A percentile compares a stretch with the other conserved stretches of the same genome.
Evolutionary conservation across 2,113 vertebrate genomes (phyloP).

Genomic region (Hippopotamus amphibius): DNA sequence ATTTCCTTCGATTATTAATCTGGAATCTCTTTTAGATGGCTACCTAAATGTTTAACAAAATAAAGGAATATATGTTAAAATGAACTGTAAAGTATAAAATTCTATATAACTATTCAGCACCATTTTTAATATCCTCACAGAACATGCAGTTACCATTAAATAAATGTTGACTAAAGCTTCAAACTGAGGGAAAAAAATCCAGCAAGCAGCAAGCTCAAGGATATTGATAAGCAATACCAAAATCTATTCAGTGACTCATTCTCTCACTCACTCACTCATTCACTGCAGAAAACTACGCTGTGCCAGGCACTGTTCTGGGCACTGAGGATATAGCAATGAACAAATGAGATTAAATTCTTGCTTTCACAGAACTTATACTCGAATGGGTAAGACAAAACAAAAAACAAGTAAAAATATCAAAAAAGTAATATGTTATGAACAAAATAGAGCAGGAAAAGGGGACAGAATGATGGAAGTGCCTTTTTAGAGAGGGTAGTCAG

Average conservation of each 20-base stretch:
- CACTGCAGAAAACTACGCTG: background rate
- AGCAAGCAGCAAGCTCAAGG: background rate
- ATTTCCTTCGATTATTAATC: background rate
- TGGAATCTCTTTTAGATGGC: background rate
- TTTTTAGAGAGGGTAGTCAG: background rate
- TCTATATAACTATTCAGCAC: background rate
- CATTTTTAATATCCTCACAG: background rate
- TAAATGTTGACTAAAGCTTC: slow-evolving; percentile 23
- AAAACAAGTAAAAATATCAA: background rate
- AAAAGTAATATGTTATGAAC: background rate
- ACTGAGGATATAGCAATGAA: background rate
- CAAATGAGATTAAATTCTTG: background rate
- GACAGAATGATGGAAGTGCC: background rate
- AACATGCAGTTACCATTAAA: background rate
- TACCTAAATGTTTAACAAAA: slow-evolving; percentile 1
- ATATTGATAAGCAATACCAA: background rate
- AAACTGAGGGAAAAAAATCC: background rate
- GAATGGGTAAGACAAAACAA: background rate
- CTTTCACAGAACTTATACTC: background rate
- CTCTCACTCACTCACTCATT: background rate
- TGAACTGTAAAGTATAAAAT: background rate
- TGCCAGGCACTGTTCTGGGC: background rate
- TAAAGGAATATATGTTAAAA: background rate
- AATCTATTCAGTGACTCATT: background rate
- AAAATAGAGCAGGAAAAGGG: background rate